Evolutionary conservation across 2,113 vertebrate genomes (phyloP), one percentile per base, ranked within the genome.

Genomic region (Chloropsis cyanopogon): DNA sequence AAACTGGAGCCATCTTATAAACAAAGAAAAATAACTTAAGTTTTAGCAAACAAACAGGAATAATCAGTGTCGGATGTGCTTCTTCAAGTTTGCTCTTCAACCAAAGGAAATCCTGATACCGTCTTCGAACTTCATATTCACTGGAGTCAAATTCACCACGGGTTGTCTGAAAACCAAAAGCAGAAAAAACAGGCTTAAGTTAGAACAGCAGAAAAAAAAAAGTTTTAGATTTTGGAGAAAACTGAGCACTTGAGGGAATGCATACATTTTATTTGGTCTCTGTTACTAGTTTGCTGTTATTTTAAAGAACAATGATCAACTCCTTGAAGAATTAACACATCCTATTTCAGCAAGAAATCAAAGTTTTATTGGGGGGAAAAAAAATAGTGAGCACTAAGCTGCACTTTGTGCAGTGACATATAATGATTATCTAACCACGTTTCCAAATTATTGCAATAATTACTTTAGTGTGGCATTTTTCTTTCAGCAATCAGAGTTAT

Each of bases 71-170:
- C 0, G 99, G 98, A 90, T 99, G 98, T 57, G 97, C 97, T 94
- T 99, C 99, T 95, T 99, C 99, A 71, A 99, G 98, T 96, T 95
- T 98, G 87, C 97, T 98, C 82, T 99, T 98, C 92, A 99, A 96
- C 99, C 99, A 99, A 25, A 99, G 93, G 95, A 99, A 99, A 97
- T 99, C 99, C 97, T 99, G 99, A 66, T 99, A 99, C 1, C 99
- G 98, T 53, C 99, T 98, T 73, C 97, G 97, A 41, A 99, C 99
- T 97, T 99, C 99, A 70, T 98, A 99, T 96, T 99, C 99, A 81
- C 98, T 98, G 72, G 98, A 98, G 96, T 99, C 99, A 97, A 99
- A 99, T 87, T 99, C 99, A 79, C 98, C 96, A 25, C 99, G 98
- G 22, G 99, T 98, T 20, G 99, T 99, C 99, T 99, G 95, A 93